Evolutionary conservation across 2,888 invertebrate species (phyloP), one percentile per base, ranked within the genome.

Genomic region (Cosmia pyralina): DNA sequence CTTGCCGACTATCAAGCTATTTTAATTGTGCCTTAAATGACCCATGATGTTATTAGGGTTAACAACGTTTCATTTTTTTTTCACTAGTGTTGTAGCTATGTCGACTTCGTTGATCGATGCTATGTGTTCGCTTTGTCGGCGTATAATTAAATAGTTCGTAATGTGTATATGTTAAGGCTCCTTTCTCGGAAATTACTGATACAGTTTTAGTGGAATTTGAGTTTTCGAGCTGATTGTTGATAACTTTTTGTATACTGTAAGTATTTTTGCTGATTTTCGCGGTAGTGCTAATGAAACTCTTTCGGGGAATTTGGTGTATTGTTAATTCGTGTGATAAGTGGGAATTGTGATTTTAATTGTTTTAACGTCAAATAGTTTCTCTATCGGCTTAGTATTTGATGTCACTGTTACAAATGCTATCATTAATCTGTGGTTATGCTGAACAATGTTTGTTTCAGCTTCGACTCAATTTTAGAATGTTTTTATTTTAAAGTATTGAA

Each of bases 41-140:
- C 85, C 90, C 89, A 69, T 89, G 78, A 79, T 86, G 79, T 85
- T 83, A 83, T 88, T 84, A 87, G 87, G 88, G 90, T 89, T 89
- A 88, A 86, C 86, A 87, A 86, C 86, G 82, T 69, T 83, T 84
- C 79, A 81, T 80, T 80, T 82, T 77, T 75, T 79, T 82, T 79
- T 71, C 72, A 77, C 81, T 81, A 82, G 79, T 79, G 80, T 85
- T 85, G 83, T 82, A 87, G 84, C 86, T 84, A 85, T 89, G 83
- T 85, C 87, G 89, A 79, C 72, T 75, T 58, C 70, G 81, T 82
- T 92, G 92, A 92, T 93, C 90, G 92, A 93, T 93, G 92, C 89
- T 87, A 78, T 90, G 89, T 91, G 90, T 88, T 91, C 88, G 84
- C 91, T 92, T 92, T 92, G 90, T 86, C 93, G 92, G 91, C 88